phyloP scores from a whole-genome alignment of 1,140 invertebrate species.

The Pygmarrhopalites habei region DNA sequence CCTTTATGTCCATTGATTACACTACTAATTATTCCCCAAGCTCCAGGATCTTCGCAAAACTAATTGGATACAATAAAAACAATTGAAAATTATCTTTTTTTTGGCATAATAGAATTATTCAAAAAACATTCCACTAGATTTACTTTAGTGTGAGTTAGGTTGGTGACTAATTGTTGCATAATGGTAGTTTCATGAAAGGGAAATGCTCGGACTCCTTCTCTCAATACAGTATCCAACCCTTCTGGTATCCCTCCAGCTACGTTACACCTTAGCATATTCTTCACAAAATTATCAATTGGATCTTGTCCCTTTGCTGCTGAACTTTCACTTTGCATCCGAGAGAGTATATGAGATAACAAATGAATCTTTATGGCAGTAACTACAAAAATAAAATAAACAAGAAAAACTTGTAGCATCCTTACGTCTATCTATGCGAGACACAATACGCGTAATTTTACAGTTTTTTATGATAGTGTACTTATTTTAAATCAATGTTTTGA shows the following conservation, averaged over 20 bases:
- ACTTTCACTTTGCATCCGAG: conserved; percentile 50
- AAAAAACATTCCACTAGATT: conserved; percentile 45
- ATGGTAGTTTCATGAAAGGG: conserved; percentile 77
- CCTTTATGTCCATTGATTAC: conserved; percentile 83
- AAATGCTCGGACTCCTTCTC: conserved; percentile 76
- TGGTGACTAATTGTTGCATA: conserved; percentile 70
- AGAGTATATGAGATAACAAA: conserved; percentile 69
- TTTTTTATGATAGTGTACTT: no score
- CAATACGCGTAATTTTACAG: no score
- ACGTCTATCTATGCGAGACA: no score
- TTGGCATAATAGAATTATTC: neutral
- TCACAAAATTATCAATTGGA: conserved; percentile 42
- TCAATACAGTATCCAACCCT: conserved; percentile 70
- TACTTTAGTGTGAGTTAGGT: conserved; percentile 63
- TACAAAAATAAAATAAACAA: no score
- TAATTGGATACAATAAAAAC: conserved; percentile 5
- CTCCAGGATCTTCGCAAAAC: conserved; percentile 49
- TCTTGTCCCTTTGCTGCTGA: conserved; percentile 19
- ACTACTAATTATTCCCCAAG: conserved; percentile 64
- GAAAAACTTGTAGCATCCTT: no score
- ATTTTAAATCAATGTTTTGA: no score
- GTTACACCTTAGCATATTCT: conserved; percentile 60
- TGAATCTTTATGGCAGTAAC: conserved; percentile 88
- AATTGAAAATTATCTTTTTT: neutral
- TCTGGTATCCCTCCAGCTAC: conserved; percentile 67